Percentiles rank a stretch among this genome's conserved stretches.
Evolutionary conservation across 2,113 vertebrate genomes (phyloP).

Genomic region (Corvus hawaiiensis): DNA sequence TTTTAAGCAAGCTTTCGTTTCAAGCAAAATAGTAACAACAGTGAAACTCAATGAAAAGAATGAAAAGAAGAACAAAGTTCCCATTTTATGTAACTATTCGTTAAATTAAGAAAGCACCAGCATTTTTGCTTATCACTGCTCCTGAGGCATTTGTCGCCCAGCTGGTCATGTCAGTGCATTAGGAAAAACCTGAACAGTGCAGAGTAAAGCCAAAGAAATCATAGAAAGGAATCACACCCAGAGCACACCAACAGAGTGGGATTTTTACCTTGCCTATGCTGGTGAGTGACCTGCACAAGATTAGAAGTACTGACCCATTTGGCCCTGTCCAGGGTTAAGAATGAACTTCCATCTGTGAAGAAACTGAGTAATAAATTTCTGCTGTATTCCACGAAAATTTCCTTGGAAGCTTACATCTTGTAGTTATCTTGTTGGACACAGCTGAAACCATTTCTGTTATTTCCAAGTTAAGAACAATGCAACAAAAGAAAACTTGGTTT

Average conservation of each 20-base stretch:
- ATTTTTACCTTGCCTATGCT: slow-evolving; percentile 32
- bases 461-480: background rate
- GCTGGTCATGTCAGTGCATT: background rate
- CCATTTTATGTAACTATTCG: background rate
- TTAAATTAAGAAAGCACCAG: background rate
- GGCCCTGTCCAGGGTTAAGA: slow-evolving; percentile 69
- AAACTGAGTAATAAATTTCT: slow-evolving; percentile 43
- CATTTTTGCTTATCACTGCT: background rate
- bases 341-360: slow-evolving; percentile 73
- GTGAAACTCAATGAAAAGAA: background rate
- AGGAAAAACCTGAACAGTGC: background rate
- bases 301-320: slow-evolving; percentile 78
- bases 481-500: background rate
- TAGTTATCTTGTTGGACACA: background rate
- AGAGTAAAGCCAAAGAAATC: background rate
- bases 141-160: background rate
- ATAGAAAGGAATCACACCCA: background rate
- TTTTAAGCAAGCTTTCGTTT: background rate
- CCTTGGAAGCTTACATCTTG: background rate
- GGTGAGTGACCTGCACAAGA: slow-evolving; percentile 68
- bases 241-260: background rate
- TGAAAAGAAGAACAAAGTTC: background rate
- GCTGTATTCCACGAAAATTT: background rate
- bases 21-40: background rate
- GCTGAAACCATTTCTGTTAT: background rate